A percentile compares a stretch with the other conserved stretches of the same genome.
phyloP scores from a whole-genome alignment of 2,797 vertebrate genomes.

The Brachyalestes nurse region DNA sequence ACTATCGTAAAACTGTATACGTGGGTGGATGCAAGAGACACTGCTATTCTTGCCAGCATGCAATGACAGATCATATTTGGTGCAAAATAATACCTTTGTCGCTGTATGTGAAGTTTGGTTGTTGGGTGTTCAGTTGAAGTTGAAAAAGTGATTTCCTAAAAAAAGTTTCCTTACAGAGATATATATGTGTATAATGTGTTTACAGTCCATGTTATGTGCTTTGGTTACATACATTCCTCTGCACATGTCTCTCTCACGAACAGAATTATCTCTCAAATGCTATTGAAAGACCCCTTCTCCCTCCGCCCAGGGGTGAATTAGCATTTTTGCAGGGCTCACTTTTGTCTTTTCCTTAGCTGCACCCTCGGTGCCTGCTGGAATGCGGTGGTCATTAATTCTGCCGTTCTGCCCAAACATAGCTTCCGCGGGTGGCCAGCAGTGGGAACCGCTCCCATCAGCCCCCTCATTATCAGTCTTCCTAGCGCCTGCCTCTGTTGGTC shows the following conservation, averaged over 20 bases:
- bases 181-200: no score
- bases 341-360: slow-evolving; percentile 73
- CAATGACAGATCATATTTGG: no score
- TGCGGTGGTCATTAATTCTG: slow-evolving; percentile 64
- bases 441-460: slow-evolving; percentile 68
- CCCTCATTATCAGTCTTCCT: slow-evolving; percentile 71
- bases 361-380: slow-evolving; percentile 57
- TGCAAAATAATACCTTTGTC: no score
- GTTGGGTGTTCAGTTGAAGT: no score
- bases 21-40: no score
- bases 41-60: no score
- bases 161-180: no score
- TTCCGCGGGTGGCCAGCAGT: slow-evolving; percentile 59
- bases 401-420: slow-evolving; percentile 64
- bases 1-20: no score
- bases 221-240: background rate
- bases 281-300: slow-evolving; percentile 38
- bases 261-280: slow-evolving; percentile 57
- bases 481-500: slow-evolving; percentile 57
- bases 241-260: slow-evolving; percentile 6
- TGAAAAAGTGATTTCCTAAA: no score
- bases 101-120: no score
- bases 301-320: slow-evolving; percentile 69
- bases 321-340: slow-evolving; percentile 77
- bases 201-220: background rate